Evolutionary conservation across 2,113 vertebrate genomes (phyloP), one percentile per base, ranked within the genome.

Genomic region (Gallinago jamesoni): DNA sequence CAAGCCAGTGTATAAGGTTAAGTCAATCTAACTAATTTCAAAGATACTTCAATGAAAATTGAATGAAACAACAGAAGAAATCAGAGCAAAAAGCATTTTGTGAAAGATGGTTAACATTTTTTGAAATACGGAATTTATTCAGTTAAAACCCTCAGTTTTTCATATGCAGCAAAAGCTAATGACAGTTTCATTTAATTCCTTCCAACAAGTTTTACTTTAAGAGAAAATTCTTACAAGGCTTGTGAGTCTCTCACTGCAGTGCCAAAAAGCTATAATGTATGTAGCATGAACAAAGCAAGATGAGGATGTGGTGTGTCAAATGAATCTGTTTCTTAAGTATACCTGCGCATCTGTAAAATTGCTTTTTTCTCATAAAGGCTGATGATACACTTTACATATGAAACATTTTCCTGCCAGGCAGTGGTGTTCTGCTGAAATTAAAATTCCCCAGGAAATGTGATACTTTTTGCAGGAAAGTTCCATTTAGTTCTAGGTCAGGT

Each of bases 381-480:
- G 43, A 43, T 72, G 30, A 79, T 79, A 25, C 6, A 20, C 28
- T 82, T 91, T 63, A 31, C 24, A 30, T 67, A 43, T 69, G 66
- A 78, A 91, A 75, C 3, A 16, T 79, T 86, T 90, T 77, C 57
- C 31, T 85, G 30, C 24, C 67, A 76, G 70, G 50, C 41, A 68
- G 27, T 37, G 30, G 4, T 78, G n/a, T 73, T 96, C 76, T 79
- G 48, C 21, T 53, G 57, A 83, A 90, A 83, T 83, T 73, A 91
- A 78, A 69, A 85, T 66, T 86, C 50, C 14, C 2, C 10, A 31
- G n/a, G 60, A 81, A 89, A 95, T 79, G 5, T 27, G 20, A 78
- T 72, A 39, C 3, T 13, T 95, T 89, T 85, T 91, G 14, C 53
- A 80, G 50, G 25, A 92, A 83, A 66, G 88, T 80, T 93, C 48